These are phyloP conservation scores for Chromoteleia sp. DNA, from an alignment of 2,888 invertebrate species.

Conservation along the genomic window DNA sequence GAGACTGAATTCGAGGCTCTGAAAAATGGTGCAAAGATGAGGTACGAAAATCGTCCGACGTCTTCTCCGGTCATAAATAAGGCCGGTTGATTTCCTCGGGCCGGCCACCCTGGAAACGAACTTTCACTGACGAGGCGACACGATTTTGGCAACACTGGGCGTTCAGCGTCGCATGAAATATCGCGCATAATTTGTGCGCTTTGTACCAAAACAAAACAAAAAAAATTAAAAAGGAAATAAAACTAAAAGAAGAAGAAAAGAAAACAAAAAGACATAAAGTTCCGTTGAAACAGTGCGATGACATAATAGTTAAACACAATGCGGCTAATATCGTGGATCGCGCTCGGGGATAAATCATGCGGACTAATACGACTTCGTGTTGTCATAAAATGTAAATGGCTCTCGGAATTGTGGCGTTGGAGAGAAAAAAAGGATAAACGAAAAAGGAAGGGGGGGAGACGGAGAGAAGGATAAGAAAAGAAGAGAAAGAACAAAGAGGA, in stretches of 20 bases:
- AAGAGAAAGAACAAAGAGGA: constrained; percentile 27
- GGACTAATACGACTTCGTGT: constrained; percentile 69
- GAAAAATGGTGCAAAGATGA: constrained; percentile 41
- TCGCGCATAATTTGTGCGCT: constrained; percentile 46
- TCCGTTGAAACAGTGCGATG: constrained; percentile 60
- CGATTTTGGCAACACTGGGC: constrained; percentile 29
- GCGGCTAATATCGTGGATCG: constrained; percentile 65
- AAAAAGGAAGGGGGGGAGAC: constrained; percentile 13
- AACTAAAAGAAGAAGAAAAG: not conserved
- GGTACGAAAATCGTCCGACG: constrained; percentile 24
- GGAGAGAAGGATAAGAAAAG: constrained; percentile 24
- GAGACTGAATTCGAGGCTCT: not conserved
- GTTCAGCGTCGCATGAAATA: constrained; percentile 40
- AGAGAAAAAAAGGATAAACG: constrained; percentile 31
- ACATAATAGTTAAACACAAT: constrained; percentile 69
- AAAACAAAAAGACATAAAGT: constrained; percentile 23
- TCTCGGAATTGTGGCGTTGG: constrained; percentile 66
- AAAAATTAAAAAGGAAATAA: not conserved
- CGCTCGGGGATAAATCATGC: constrained; percentile 62
- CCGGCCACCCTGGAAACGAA: constrained; percentile 33
- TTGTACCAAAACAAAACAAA: not conserved
- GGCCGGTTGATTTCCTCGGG: constrained; percentile 20
- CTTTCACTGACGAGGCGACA: constrained; percentile 40
- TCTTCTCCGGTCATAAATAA: constrained; percentile 44
- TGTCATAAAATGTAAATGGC: constrained; percentile 72